These are phyloP conservation scores for Labeo catla DNA, from an alignment of 2,113 vertebrate genomes.

Conservation along the genomic window DNA sequence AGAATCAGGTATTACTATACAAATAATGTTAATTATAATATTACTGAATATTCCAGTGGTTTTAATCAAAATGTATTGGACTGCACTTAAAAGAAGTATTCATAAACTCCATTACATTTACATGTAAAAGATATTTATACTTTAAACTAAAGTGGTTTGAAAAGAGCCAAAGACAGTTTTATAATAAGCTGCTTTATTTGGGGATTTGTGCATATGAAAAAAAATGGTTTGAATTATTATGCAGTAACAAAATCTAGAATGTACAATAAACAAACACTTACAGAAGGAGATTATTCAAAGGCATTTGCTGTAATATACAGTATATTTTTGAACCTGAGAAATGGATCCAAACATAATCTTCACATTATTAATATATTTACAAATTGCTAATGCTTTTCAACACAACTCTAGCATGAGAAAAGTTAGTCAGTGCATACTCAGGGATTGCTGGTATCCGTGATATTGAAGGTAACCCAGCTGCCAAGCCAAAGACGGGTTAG, in stretches of 20 bases:
- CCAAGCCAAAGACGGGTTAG: constrained; percentile 59
- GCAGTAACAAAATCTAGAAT: background rate
- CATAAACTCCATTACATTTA: background rate
- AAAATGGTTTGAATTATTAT: background rate
- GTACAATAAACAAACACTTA: background rate
- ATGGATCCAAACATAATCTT: background rate
- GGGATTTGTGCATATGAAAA: constrained; percentile 14
- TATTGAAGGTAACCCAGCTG: constrained; percentile 68
- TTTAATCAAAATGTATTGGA: background rate
- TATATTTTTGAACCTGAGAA: constrained; percentile 14
- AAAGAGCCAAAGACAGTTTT: background rate
- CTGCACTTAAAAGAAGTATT: background rate
- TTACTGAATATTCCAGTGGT: background rate
- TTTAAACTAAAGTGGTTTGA: background rate
- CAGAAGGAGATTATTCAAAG: background rate
- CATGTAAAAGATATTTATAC: background rate
- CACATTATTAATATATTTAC: background rate
- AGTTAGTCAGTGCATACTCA: constrained; percentile 60
- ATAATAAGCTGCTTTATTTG: constrained; percentile 39
- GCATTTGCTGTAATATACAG: constrained; percentile 42
- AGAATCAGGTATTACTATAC: background rate
- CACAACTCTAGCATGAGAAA: background rate
- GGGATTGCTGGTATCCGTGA: constrained; percentile 69
- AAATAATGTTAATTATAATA: background rate
- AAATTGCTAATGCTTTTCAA: background rate